Base-by-base conservation (phyloP, 2,888 invertebrate genomes). In the Hyles lineata region DNA sequence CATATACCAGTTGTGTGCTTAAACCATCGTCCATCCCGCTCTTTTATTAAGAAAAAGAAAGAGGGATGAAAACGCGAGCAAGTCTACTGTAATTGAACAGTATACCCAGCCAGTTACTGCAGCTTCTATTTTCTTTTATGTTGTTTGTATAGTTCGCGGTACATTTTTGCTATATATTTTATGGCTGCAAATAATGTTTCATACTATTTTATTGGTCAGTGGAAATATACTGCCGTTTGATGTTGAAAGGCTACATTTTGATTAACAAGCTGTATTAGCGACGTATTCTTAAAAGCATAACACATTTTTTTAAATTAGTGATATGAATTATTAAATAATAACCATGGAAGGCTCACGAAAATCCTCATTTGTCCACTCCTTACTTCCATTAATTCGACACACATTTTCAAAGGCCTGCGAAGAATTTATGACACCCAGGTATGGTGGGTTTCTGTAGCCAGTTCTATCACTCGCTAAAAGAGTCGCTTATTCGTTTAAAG, bases 101-200 rank as follows among this genome's bases (percentile, higher is more conserved):
- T 59, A 70, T 70, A 35, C 70, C 67, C 35, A 59, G 60, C 58
- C 58, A 62, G 61, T 67, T 71, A 67, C 63, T 71, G n/a, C 29
- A 15, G 29, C 43, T 73, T 73, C 73, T 71, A 73, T 74, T 74
- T 74, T 74, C 71, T 74, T 74, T 74, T 74, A 71, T 72, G 55
- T 71, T 71, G 60, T 73, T 73, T 71, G 23, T 71, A 23, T 60
- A 63, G 50, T 72, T 72, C 67, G 74, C 43, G 32, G 15, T 74
- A 73, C 74, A 32, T 43, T 29, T 69, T 74, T 74, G 70, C 74
- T 32, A 74, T 43, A 72, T 67, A 62, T 70, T 67, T 71, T 72
- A 73, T 71, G 74, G 67, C 50, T 62, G 76, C 73, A 63, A 74
- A 77, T 74, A 80, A 79, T 74, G 75, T 72, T 74, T 61, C 60